These are phyloP conservation scores for Pardalotus punctatus DNA, from an alignment of 2,113 vertebrate species.

Conservation along the genomic window DNA sequence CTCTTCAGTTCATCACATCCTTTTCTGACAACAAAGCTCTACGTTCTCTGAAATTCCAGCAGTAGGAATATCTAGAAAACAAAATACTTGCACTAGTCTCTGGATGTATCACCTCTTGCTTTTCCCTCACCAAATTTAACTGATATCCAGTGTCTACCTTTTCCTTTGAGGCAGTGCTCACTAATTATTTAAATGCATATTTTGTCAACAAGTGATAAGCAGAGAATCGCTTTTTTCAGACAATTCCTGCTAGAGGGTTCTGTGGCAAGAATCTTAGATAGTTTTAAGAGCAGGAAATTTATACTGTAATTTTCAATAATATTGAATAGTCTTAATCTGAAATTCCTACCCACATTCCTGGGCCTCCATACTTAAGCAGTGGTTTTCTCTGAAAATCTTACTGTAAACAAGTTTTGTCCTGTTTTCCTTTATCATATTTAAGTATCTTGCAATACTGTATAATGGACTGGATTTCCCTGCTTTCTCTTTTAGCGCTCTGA, in stretches of 20 bases:
- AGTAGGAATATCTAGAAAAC: neutral
- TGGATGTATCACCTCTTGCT: rapidly evolving
- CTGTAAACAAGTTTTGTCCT: neutral
- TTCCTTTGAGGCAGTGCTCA: neutral
- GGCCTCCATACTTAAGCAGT: neutral
- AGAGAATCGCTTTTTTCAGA: neutral
- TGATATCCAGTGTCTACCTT: neutral
- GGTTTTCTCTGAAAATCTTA: neutral
- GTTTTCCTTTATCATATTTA: neutral
- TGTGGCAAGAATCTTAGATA: neutral
- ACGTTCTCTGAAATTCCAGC: neutral
- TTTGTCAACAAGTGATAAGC: neutral
- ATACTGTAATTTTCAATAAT: neutral
- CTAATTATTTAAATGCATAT: neutral
- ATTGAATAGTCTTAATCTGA: neutral
- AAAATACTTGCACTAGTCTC: neutral
- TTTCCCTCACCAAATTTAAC: neutral
- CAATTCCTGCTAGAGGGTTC: neutral
- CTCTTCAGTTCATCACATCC: neutral
- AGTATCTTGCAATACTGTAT: neutral
- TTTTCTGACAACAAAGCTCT: neutral
- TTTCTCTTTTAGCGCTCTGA: neutral
- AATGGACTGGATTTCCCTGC: neutral
- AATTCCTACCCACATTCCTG: neutral
- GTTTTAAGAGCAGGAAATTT: neutral